phyloP scores from a whole-genome alignment of 2,888 invertebrate species.

The Volucella zonaria region DNA sequence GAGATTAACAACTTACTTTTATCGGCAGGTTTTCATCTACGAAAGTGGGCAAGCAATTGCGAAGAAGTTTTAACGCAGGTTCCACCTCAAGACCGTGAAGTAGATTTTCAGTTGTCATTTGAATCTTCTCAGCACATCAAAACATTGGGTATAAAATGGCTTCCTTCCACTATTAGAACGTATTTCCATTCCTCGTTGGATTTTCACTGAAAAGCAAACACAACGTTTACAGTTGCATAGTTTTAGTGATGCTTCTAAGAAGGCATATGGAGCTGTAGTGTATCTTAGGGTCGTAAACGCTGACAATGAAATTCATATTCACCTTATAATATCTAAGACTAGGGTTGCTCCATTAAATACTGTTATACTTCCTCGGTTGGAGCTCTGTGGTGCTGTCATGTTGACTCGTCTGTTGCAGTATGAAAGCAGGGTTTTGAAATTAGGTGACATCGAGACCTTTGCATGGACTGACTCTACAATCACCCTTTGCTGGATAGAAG shows the following conservation, averaged over 20 bases:
- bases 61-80: background rate
- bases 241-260: too few species aligned
- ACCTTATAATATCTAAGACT: slow-evolving; percentile 39
- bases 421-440: background rate
- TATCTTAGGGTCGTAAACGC: slow-evolving; percentile 13
- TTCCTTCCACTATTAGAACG: slow-evolving; percentile 7
- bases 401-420: slow-evolving; percentile 11
- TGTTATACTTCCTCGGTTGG: slow-evolving; percentile 42
- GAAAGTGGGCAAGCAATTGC: slow-evolving; percentile 18
- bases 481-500: slow-evolving; percentile 25
- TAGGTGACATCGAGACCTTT: background rate
- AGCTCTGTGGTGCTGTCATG: slow-evolving; percentile 44
- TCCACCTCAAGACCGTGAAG: background rate
- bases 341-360: slow-evolving; percentile 47
- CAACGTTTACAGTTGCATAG: slow-evolving; percentile 21
- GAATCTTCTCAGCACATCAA: background rate
- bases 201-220: background rate
- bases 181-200: slow-evolving; percentile 42
- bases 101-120: background rate
- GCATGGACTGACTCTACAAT: slow-evolving; percentile 47
- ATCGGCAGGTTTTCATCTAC: slow-evolving; percentile 11
- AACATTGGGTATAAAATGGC: slow-evolving; percentile 21
- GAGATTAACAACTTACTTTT: background rate
- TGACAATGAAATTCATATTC: background rate
- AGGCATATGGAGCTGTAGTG: slow-evolving; percentile 36